These are phyloP conservation scores for Plebejus argus DNA, from an alignment of 2,888 invertebrate species.

Conservation along the genomic window DNA sequence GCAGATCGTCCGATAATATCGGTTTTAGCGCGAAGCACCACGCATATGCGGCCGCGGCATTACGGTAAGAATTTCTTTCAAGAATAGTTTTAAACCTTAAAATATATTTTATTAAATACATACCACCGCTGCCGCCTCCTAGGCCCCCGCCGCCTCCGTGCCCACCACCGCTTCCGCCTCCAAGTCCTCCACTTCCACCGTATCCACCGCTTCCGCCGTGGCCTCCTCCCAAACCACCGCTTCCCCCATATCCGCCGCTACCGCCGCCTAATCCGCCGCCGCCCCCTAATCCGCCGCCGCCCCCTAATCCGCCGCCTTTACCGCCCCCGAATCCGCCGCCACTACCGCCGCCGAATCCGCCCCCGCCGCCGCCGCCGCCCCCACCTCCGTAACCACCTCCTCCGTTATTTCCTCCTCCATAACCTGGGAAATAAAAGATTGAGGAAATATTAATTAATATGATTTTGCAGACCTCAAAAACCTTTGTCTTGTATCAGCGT, in stretches of 20 bases:
- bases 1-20: too few species aligned
- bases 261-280: slow-evolving; percentile 43
- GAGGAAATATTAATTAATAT: not conserved
- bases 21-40: too few species aligned
- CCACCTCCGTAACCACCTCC: slow-evolving; percentile 42
- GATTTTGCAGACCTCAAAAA: not conserved
- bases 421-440: not conserved
- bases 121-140: slow-evolving; percentile 41
- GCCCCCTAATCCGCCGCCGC: slow-evolving; percentile 44
- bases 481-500: too few species aligned
- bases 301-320: slow-evolving; percentile 40
- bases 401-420: slow-evolving; percentile 33
- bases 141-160: slow-evolving; percentile 45
- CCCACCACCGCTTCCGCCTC: slow-evolving; percentile 43
- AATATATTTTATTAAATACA: not conserved
- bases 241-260: slow-evolving; percentile 41
- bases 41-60: too few species aligned
- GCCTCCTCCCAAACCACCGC: slow-evolving; percentile 42
- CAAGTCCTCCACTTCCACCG: slow-evolving; percentile 45
- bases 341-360: slow-evolving; percentile 50
- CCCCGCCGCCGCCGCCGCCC: slow-evolving; percentile 50
- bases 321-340: slow-evolving; percentile 43
- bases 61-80: too few species aligned
- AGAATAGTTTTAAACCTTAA: too few species aligned
- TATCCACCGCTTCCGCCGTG: slow-evolving; percentile 49